Evolutionary conservation across 2,888 invertebrate genomes (phyloP).

Genomic region (Lymantria monacha): DNA sequence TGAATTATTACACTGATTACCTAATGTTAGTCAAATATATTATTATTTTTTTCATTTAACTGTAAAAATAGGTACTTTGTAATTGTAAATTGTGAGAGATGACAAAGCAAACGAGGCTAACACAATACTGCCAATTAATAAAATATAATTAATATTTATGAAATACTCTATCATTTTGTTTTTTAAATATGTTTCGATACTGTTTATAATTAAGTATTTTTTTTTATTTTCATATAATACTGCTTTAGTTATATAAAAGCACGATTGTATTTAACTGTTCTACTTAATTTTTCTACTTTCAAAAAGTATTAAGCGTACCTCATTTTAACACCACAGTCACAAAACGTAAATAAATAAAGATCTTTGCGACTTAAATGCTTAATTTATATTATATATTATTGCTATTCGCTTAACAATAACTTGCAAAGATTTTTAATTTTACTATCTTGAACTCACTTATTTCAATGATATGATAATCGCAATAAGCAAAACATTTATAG

Average conservation of each 20-base stretch:
- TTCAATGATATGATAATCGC: background rate
- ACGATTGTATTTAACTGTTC: constrained; percentile 20
- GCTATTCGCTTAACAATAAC: constrained; percentile 14
- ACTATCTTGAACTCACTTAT: constrained; percentile 15
- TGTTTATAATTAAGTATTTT: constrained; percentile 23
- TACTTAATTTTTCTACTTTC: constrained; percentile 6
- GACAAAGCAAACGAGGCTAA: constrained; percentile 77
- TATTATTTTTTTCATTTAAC: constrained; percentile 7
- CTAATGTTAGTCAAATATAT: constrained; percentile 74
- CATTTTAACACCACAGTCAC: constrained; percentile 21
- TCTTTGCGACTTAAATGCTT: constrained; percentile 34
- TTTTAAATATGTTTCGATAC: constrained; percentile 22
- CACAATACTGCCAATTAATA: constrained; percentile 34
- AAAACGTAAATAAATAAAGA: constrained; percentile 36
- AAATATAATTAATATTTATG: constrained; percentile 31
- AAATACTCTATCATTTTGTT: constrained; percentile 33
- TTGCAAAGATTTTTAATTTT: constrained; percentile 38
- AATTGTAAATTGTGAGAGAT: constrained; percentile 51
- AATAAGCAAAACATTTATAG: background rate
- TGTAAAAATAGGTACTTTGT: constrained; percentile 59
- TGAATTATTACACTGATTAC: constrained; percentile 74
- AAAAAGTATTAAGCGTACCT: constrained; percentile 26
- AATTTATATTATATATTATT: constrained; percentile 11
- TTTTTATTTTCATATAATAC: constrained; percentile 14
- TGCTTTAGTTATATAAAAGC: constrained; percentile 9